These are phyloP conservation scores for Arenicola marina DNA, from an alignment of 2,888 invertebrate species.

Conservation along the genomic window DNA sequence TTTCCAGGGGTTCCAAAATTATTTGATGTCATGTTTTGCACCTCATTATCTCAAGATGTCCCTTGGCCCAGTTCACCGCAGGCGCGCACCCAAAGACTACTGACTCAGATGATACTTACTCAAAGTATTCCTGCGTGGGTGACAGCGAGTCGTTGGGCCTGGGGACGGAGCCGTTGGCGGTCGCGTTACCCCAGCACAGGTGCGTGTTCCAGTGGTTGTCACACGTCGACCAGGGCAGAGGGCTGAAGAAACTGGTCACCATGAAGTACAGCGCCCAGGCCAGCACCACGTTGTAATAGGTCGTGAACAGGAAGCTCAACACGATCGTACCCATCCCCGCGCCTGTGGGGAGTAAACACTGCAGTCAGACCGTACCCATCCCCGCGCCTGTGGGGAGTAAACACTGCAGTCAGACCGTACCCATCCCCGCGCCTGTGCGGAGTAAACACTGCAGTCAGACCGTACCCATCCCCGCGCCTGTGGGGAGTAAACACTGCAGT, in stretches of 20 bases:
- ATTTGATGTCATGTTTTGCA: too few species aligned
- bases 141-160: constrained; percentile 77
- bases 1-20: too few species aligned
- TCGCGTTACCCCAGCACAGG: constrained; percentile 73
- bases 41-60: too few species aligned
- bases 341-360: too few species aligned
- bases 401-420: too few species aligned
- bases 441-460: too few species aligned
- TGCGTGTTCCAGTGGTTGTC: constrained; percentile 83
- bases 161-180: constrained; percentile 12
- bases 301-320: constrained; percentile 92
- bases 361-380: constrained; percentile 87
- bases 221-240: constrained; percentile 89
- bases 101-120: too few species aligned
- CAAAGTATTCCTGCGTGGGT: constrained; percentile 89
- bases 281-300: constrained; percentile 94
- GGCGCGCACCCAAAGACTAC: too few species aligned
- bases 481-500: too few species aligned
- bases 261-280: constrained; percentile 93
- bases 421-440: constrained; percentile 89
- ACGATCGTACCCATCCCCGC: constrained; percentile 91
- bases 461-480: constrained; percentile 90
- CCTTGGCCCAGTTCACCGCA: too few species aligned
- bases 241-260: constrained; percentile 79
- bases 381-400: constrained; percentile 92